Base-by-base conservation (phyloP, 2,888 invertebrate species). In the Beris chalybata region DNA sequence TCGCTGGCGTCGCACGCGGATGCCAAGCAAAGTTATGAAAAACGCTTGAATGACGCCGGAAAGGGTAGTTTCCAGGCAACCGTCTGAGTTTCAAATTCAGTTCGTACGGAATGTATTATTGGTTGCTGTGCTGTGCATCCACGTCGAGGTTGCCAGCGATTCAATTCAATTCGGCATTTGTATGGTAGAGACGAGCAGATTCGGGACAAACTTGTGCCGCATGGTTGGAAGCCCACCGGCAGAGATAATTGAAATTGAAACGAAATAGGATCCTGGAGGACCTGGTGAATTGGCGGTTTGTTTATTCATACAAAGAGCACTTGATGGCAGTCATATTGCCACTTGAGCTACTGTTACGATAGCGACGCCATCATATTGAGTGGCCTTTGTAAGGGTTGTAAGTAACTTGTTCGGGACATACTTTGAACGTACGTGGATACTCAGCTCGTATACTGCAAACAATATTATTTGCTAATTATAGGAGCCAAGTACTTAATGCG, bases 171-270 rank as follows among this genome's bases (percentile, higher is more conserved):
- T 38, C 38, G 38, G 38, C 38, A 38, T 38, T 38, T 38, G 38
- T 38, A 38, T 38, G 48, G 48, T 12, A 48, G 15, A n/a, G 5
- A 15, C 15, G 13, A n/a, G 15, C 48, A 48, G 5, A n/a, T 15
- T 48, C 13, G 13, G n/a, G n/a, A 3, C 44, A 48, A 48, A 12
- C 32, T 2, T 31, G 7, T 32, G 30, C 6, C n/a, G 5, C 54
- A 54, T 30, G 61, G 52, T 38, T 61, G 61, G 61, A 52, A 61
- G 61, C 61, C 61, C 61, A 61, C 52, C 45, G 61, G 47, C 45
- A 13, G 61, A 61, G 61, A 61, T 61, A 61, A 61, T 61, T 61
- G 61, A 61, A 61, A 61, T 61, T 61, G 61, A 61, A 61, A 61
- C 61, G 50, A 61, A 61, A 61, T 61, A 50, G 61, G 61, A 61